Base-by-base conservation (phyloP, 2,113 vertebrate species). In the Hemicordylus capensis region DNA sequence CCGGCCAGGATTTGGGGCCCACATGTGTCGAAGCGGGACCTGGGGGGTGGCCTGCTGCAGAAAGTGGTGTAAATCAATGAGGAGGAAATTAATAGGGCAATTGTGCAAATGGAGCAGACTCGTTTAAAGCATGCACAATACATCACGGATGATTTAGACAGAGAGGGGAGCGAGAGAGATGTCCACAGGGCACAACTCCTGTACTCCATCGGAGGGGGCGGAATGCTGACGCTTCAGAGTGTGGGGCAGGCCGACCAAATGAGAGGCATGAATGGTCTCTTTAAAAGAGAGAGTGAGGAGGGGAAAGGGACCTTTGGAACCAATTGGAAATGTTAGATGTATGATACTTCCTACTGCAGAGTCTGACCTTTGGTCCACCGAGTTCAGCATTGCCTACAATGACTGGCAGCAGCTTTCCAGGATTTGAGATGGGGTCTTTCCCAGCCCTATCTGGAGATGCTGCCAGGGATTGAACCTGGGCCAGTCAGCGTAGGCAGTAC, bases 11-110 rank as follows among this genome's bases (percentile, higher is more conserved):
- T 64, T 93, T 77, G 58, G 70, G 83, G 88, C 51, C n/a, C 88
- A 77, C 4, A 24, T 78, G 14, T 85, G 54, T 89, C 17, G 89
- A 94, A 89, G 85, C 90, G 83, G 81, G 80, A 80, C 82, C 91
- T 94, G 88, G 85, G 89, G 87, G 89, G 90, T 70, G 86, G 86
- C 88, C 94, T 94, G 88, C 88, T 88, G 90, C 75, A 82, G 85
- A 76, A 92, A 93, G 94, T 92, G 93, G 91, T 94, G 92, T 96
- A 95, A 96, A 96, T 96, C 96, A 96, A 89, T 89, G 95, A 92
- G 88, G 91, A 95, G 93, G 93, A 95, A 96, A 96, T 96, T 95
- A 96, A 95, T 95, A 94, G 93, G 95, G 94, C 95, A 90, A 48
- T 94, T 93, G 90, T 94, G 94, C 93, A 95, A 96, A 95, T 94